These are phyloP conservation scores for Schizothorax lantsangensis DNA, from an alignment of 2,797 vertebrate species.

Conservation along the genomic window DNA sequence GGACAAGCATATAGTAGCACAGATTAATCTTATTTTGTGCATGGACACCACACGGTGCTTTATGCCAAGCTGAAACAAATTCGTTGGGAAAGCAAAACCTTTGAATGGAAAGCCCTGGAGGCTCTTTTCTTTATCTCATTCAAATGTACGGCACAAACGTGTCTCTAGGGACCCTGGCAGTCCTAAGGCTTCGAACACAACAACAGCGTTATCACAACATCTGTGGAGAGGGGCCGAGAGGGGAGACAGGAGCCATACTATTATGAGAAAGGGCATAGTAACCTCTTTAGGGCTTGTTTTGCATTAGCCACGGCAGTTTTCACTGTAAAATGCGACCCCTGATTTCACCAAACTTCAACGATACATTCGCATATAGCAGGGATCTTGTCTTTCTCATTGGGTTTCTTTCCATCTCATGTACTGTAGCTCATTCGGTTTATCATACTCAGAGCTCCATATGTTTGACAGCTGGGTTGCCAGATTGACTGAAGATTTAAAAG, in stretches of 20 bases:
- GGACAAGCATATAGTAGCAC: slow-evolving; percentile 25
- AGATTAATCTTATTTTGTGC: slow-evolving; percentile 54
- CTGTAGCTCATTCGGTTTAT: neutral
- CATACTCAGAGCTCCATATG: slow-evolving; percentile 13
- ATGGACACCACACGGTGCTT: slow-evolving; percentile 38
- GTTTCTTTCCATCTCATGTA: slow-evolving; percentile 3
- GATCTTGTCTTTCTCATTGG: neutral
- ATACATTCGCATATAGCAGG: neutral
- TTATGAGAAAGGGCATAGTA: slow-evolving; percentile 49
- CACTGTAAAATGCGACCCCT: neutral
- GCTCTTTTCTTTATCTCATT: slow-evolving; percentile 50
- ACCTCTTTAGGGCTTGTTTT: slow-evolving; percentile 44
- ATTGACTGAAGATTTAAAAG: slow-evolving; percentile 39
- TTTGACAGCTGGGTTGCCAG: slow-evolving; percentile 39
- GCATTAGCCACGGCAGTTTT: slow-evolving; percentile 34
- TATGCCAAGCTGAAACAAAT: slow-evolving; percentile 45
- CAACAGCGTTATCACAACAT: slow-evolving; percentile 55
- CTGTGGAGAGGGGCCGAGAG: slow-evolving; percentile 45
- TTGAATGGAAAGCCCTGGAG: slow-evolving; percentile 47
- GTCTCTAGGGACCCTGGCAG: slow-evolving; percentile 44
- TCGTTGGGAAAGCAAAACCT: slow-evolving; percentile 46
- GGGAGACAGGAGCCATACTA: slow-evolving; percentile 43
- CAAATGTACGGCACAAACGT: slow-evolving; percentile 52
- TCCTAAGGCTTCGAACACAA: slow-evolving; percentile 59
- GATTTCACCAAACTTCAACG: slow-evolving; percentile 22